Evolutionary conservation across 2,888 invertebrate species (phyloP).

Genomic region (Thecophora atra): DNA sequence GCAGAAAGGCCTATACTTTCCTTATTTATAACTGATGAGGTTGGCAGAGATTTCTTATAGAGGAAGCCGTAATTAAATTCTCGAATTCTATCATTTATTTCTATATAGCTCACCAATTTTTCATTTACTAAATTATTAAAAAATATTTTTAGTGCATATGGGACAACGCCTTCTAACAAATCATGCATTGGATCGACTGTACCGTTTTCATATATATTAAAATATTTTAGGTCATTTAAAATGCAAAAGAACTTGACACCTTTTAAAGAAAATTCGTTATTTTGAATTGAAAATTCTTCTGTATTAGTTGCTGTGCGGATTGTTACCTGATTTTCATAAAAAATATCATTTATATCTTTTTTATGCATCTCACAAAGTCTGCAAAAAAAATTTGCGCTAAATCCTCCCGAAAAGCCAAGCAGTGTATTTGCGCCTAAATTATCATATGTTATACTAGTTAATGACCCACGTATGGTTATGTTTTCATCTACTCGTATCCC

Average conservation of each 20-base stretch:
- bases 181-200: constrained; percentile 42
- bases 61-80: constrained; percentile 4
- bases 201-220: constrained; percentile 21
- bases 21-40: neutral
- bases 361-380: constrained; percentile 34
- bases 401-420: no score
- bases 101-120: constrained; percentile 29
- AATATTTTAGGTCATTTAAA: constrained; percentile 36
- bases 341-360: constrained; percentile 33
- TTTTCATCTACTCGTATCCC: constrained; percentile 13
- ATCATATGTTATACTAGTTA: constrained; percentile 36
- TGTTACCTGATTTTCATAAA: constrained; percentile 22
- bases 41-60: constrained; percentile 4
- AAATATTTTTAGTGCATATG: constrained; percentile 32
- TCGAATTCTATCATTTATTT: constrained; percentile 38
- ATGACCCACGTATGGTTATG: constrained; percentile 4
- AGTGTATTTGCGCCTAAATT: no score
- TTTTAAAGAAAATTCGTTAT: constrained; percentile 19
- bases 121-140: constrained; percentile 29
- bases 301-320: constrained; percentile 1
- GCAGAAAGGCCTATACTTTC: constrained; percentile 4
- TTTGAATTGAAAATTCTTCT: constrained; percentile 13
- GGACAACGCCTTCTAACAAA: constrained; percentile 37
- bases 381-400: no score
- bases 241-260: constrained; percentile 28